phyloP scores from a whole-genome alignment of 2,888 invertebrate species.

The Zhengitettix transpicula region DNA sequence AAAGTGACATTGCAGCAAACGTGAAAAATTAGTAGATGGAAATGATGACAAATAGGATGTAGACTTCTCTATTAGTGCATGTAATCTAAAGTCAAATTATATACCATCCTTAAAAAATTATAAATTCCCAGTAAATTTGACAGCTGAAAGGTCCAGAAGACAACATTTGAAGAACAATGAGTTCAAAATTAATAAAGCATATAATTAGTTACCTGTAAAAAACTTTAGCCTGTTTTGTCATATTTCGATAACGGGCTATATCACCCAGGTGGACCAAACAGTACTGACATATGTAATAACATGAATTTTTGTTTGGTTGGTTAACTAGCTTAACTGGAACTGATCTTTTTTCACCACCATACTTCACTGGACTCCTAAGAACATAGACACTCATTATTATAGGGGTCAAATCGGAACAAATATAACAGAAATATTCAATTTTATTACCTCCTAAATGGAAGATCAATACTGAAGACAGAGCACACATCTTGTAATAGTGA shows the following conservation, averaged over 20 bases:
- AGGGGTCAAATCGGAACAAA: too few species aligned
- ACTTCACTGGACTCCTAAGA: slow-evolving; percentile 27
- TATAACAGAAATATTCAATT: not conserved
- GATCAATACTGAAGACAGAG: slow-evolving; percentile 60
- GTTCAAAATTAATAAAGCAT: too few species aligned
- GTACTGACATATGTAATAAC: slow-evolving; percentile 74
- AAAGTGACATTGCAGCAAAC: too few species aligned
- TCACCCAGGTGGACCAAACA: slow-evolving; percentile 80
- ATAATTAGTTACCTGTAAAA: slow-evolving; percentile 46
- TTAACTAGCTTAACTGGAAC: slow-evolving; percentile 22
- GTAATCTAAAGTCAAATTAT: too few species aligned
- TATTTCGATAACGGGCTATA: slow-evolving; percentile 67
- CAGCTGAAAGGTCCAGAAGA: too few species aligned
- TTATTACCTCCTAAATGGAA: slow-evolving; percentile 47
- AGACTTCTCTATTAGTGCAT: too few species aligned
- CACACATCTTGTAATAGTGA: slow-evolving; percentile 67
- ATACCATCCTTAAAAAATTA: too few species aligned
- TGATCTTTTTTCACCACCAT: slow-evolving; percentile 28
- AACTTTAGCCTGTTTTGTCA: slow-evolving; percentile 63
- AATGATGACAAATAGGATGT: too few species aligned
- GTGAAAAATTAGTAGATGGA: too few species aligned
- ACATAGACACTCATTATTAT: not conserved
- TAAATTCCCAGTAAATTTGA: too few species aligned
- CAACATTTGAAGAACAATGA: too few species aligned
- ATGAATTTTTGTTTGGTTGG: slow-evolving; percentile 48